Evolutionary conservation across 1,140 invertebrate genomes (phyloP).

Genomic region (Macrobrachium nipponense): DNA sequence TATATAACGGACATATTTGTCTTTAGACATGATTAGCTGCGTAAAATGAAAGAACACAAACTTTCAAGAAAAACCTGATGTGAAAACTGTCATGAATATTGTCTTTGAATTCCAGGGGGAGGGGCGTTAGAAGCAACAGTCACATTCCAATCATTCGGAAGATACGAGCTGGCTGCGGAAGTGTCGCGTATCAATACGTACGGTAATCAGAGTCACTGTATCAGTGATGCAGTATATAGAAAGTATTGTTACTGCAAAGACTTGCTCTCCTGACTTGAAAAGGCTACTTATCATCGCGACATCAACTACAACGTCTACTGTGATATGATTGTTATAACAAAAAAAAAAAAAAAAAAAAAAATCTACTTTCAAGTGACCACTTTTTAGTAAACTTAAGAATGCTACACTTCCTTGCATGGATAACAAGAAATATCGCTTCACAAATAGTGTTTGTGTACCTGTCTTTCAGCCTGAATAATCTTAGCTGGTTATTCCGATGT

Average conservation of each 20-base stretch:
- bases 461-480: too few relatives aligned
- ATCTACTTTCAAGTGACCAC: too few relatives aligned
- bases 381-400: too few relatives aligned
- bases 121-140: slow-evolving; percentile 9
- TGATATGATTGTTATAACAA: not conserved
- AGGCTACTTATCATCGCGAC: not conserved
- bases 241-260: slow-evolving; percentile 8
- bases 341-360: not conserved
- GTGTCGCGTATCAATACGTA: slow-evolving; percentile 1
- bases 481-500: too few relatives aligned
- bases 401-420: too few relatives aligned
- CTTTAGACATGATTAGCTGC: too few relatives aligned
- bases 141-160: not conserved
- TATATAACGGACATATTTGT: too few relatives aligned
- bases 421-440: too few relatives aligned
- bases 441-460: too few relatives aligned
- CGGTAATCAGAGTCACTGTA: slow-evolving; percentile 19
- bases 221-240: slow-evolving; percentile 5
- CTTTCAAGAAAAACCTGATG: too few relatives aligned
- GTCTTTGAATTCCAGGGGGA: not conserved
- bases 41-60: too few relatives aligned
- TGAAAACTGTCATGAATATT: not conserved
- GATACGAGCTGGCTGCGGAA: not conserved
- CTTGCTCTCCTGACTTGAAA: not conserved
- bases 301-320: not conserved